These are phyloP conservation scores for Xestia xanthographa DNA, from an alignment of 2,888 invertebrate genomes.

Conservation along the genomic window DNA sequence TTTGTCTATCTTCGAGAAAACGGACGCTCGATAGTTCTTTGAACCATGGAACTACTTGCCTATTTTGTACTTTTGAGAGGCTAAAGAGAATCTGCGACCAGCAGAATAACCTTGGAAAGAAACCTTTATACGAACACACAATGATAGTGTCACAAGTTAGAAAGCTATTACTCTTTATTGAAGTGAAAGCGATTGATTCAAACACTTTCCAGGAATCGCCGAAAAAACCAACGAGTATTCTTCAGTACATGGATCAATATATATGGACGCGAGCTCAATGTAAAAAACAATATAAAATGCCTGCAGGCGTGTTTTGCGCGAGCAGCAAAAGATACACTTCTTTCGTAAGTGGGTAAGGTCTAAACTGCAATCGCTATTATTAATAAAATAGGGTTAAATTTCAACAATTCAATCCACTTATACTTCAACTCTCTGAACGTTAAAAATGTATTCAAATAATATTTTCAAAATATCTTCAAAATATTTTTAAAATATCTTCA, in stretches of 20 bases:
- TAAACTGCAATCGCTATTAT: not conserved
- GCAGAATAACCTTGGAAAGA: not conserved
- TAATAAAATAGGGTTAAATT: not conserved
- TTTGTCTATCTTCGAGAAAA: not conserved
- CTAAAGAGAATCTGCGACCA: not conserved
- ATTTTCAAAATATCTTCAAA: no score
- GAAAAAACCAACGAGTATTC: not conserved
- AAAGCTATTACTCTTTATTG: not conserved
- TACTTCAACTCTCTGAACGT: not conserved
- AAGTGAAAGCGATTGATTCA: not conserved
- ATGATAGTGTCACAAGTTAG: not conserved
- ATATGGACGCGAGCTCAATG: constrained; percentile 10
- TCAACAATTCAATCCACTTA: not conserved
- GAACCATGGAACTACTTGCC: not conserved
- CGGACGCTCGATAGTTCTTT: not conserved
- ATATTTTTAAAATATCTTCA: not conserved
- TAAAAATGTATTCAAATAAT: no score
- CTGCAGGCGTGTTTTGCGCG: constrained; percentile 15
- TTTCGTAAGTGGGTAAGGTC: constrained; percentile 30
- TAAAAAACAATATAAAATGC: not conserved
- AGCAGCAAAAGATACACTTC: not conserved
- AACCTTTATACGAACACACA: not conserved
- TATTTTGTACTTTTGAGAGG: not conserved
- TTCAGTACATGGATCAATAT: constrained; percentile 16
- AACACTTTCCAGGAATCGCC: constrained; percentile 5